Base-by-base conservation (phyloP, 2,797 vertebrate species). In the Hippocampus kuda region DNA sequence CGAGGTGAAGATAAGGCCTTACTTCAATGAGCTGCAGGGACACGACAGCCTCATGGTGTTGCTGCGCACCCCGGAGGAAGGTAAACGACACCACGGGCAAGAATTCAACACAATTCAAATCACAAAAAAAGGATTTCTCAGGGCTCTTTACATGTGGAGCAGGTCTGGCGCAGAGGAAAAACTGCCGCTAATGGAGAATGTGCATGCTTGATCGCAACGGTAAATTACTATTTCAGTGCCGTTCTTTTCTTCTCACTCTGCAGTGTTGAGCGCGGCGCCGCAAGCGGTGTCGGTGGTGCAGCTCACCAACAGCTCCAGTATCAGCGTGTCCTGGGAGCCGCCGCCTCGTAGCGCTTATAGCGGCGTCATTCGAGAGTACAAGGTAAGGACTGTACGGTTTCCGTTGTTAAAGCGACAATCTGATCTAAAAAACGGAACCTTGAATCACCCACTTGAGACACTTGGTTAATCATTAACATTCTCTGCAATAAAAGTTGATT, bases 261-360 rank as follows among this genome's bases (percentile, higher is more conserved):
- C 82, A 99, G 96, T 88, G 64, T 87, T 94, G 69, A 94, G 93
- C 1, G 91, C 88, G 4, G 85, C 96, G 0, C 97, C 97, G 0
- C 93, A 89, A 83, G 91, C 90, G 7, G 92, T 98, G 67, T 91
- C 90, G 0, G 94, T 95, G 81, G 90, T 90, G 67, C 93, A 94
- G 83, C 87, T 93, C 68, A 91, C 90, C 72, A 93, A 95, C 60
- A 95, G 93, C 82, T 93, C 92, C 82, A 95, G 92, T 2, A 87
- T 98, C 88, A 94, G 83, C 4, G 91, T 98, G 72, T 95, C 97
- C 4, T 99, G 97, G 97, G 94, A 96, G 83, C 94, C 95, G 0
- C 97, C 97, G 0, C 88, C 91, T 0, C 76, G 74, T 0, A 90
- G 88, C 1, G 86, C 90, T 69, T 93, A 93, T 78, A 94, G 92